Evolutionary conservation across 2,797 vertebrate genomes (phyloP).

Genomic region (Clarias pachynema): DNA sequence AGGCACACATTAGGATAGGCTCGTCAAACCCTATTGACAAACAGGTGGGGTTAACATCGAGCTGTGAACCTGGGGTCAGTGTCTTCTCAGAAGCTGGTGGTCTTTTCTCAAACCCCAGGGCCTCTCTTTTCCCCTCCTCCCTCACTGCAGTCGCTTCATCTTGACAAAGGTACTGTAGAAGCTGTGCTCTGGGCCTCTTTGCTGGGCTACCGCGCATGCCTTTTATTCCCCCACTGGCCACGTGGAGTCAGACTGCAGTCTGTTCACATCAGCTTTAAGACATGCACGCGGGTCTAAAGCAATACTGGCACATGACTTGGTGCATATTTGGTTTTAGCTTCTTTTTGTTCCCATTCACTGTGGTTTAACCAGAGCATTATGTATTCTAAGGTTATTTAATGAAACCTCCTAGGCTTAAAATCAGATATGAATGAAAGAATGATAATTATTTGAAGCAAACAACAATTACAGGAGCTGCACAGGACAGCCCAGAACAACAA

Average conservation of each 20-base stretch:
- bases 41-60: conserved; percentile 57
- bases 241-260: conserved; percentile 1
- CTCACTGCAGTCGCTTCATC: background rate
- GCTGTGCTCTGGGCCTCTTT: background rate
- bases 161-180: conserved; percentile 15
- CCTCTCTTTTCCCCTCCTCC: conserved; percentile 5
- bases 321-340: background rate
- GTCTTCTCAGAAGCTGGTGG: conserved; percentile 37
- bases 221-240: background rate
- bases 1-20: conserved; percentile 21
- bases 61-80: conserved; percentile 41
- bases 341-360: background rate
- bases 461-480: background rate
- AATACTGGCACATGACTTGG: conserved; percentile 23
- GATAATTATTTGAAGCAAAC: background rate
- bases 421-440: background rate
- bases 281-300: conserved; percentile 15
- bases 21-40: conserved; percentile 49
- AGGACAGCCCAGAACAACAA: background rate
- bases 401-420: background rate
- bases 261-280: background rate
- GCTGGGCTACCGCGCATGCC: background rate
- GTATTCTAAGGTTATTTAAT: background rate
- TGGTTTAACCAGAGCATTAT: background rate
- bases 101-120: conserved; percentile 23